Base-by-base conservation (phyloP, 2,888 invertebrate genomes). In the Drosophila colorata region DNA sequence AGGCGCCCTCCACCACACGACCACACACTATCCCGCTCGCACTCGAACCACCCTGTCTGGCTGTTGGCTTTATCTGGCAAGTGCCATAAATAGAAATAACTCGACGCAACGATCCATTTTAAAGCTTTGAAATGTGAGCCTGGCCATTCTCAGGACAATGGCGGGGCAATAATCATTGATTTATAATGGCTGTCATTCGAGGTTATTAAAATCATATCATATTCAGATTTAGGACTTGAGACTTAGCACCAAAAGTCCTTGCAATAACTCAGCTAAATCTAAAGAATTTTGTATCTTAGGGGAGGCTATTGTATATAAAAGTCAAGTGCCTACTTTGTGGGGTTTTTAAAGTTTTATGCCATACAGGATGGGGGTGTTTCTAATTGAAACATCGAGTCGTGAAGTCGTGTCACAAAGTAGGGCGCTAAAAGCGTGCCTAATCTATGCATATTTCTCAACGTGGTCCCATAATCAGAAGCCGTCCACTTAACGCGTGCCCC, bases 151-250 rank as follows among this genome's bases (percentile, higher is more conserved):
- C 66, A 38, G 51, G 74, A 88, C 88, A 90, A 90, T 88, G 75
- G 49, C 47, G 31, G 78, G 80, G 89, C 90, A 85, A 90, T 90
- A 88, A 89, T 89, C 88, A 89, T 90, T 91, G 91, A 91, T 91
- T 91, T 91, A 91, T 91, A 55, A 69, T 44, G 88, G 88, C 86
- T 82, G 82, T 79, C 79, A 74, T 70, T 90, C 77, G 68, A 76
- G 82, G 80, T 89, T 91, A 91, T 91, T 91, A 90, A 91, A 91
- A 90, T 84, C 85, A 80, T 88, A 88, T 89, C 40, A 46, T 64
- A 70, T 70, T 43, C 35, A 64, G 52, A 64, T 43, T 31, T 53
- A 33, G 38, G 44, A 31, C 25, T 43, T 40, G 25, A 4, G 40
- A 16, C 40, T 28, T 8, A 25, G 14, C 7, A 5, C 28, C 5